phyloP scores from a whole-genome alignment of 1,140 invertebrate genomes.

The Drosophila ercepeae region DNA sequence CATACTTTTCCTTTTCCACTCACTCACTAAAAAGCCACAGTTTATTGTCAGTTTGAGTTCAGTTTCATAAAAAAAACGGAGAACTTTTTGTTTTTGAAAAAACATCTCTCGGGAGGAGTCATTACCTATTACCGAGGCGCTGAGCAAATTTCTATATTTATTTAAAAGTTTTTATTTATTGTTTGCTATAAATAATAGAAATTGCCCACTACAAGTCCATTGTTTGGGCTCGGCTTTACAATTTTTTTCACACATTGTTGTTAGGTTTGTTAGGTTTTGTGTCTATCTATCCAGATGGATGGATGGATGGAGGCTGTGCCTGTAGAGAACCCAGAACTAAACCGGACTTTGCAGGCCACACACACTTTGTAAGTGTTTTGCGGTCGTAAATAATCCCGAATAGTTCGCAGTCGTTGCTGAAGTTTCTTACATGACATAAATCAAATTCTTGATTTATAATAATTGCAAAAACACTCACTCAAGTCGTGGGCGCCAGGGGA shows the following conservation, averaged over 20 bases:
- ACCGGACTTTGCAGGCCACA: conserved; percentile 32
- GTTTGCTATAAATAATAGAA: conserved; percentile 45
- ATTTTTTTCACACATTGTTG: conserved; percentile 52
- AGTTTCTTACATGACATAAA: conserved; percentile 78
- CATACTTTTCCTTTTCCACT: no score
- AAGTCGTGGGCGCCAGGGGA: background rate
- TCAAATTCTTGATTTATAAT: conserved; percentile 80
- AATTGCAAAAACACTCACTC: conserved; percentile 74
- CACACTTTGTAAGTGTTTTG: conserved; percentile 72
- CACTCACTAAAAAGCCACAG: background rate
- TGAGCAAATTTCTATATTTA: conserved; percentile 18
- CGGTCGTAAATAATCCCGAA: conserved; percentile 67
- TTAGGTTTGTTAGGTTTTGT: no score
- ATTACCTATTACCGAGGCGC: background rate
- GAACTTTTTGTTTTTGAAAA: no score
- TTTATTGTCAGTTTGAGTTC: background rate
- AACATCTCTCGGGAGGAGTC: no score
- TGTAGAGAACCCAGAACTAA: background rate
- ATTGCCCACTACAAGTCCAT: conserved; percentile 36
- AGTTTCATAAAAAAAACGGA: no score
- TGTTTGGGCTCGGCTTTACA: conserved; percentile 16
- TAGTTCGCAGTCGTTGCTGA: conserved; percentile 61
- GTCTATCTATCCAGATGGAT: no score
- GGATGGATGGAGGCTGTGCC: background rate
- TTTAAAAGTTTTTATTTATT: conserved; percentile 26